phyloP scores from a whole-genome alignment of 2,888 invertebrate genomes.

The Lasioglossum malachurum region DNA sequence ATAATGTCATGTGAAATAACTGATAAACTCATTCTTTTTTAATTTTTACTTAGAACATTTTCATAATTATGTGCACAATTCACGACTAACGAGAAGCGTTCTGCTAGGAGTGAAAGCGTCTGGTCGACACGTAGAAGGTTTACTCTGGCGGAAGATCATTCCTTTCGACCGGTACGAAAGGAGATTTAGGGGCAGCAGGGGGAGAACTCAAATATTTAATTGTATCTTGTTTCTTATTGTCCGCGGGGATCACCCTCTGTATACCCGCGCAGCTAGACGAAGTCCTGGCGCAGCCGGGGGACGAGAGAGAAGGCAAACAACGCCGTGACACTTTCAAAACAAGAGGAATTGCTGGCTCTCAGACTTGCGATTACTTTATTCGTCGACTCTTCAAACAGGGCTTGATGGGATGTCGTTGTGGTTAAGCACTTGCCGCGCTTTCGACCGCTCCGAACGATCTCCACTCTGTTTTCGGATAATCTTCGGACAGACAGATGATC shows the following conservation, averaged over 20 bases:
- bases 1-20: too few species aligned
- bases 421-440: conserved; percentile 10
- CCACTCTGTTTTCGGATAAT: not conserved
- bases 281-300: not conserved
- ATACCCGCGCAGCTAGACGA: conserved; percentile 22
- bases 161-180: not conserved
- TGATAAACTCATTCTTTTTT: too few species aligned
- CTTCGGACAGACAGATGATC: not conserved
- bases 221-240: conserved; percentile 42
- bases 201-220: conserved; percentile 42
- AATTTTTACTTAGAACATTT: too few species aligned
- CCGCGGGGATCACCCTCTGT: conserved; percentile 18
- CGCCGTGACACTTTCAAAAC: conserved; percentile 32
- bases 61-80: too few species aligned
- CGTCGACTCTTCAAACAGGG: conserved; percentile 15
- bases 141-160: not conserved
- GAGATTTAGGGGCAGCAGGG: conserved; percentile 3
- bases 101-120: not conserved
- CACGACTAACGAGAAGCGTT: not conserved
- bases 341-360: conserved; percentile 20
- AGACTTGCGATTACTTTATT: conserved; percentile 19
- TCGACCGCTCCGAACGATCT: not conserved
- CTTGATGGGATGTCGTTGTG: conserved; percentile 8
- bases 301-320: conserved; percentile 30
- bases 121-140: conserved; percentile 12